Percentiles rank a stretch among this genome's conserved stretches.
Evolutionary conservation across 2,113 vertebrate genomes (phyloP).

Genomic region (Mesocricetus auratus): DNA sequence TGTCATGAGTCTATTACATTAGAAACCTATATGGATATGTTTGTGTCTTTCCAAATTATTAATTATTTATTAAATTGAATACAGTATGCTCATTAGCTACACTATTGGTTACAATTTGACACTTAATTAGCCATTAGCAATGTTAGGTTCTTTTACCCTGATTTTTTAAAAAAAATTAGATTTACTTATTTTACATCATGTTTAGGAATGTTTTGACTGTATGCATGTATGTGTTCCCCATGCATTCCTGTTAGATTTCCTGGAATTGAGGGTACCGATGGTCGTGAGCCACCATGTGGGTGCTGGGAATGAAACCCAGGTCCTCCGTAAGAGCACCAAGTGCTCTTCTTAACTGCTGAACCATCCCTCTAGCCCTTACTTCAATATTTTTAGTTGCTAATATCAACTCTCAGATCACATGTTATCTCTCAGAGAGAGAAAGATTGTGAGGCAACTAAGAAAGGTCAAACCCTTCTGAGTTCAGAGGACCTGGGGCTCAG

Average conservation of each 20-base stretch:
- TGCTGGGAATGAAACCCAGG: neutral
- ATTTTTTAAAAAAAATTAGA: neutral
- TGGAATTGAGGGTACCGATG: neutral
- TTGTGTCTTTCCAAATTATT: neutral
- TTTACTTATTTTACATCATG: neutral
- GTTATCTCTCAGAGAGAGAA: neutral
- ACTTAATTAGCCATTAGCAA: neutral
- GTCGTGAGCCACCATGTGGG: neutral
- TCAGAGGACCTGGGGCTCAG: neutral
- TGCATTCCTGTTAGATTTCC: neutral
- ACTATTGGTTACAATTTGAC: neutral
- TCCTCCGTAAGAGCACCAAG: neutral
- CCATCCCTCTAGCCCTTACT: neutral
- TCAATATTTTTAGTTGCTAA: neutral
- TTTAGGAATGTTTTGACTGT: neutral
- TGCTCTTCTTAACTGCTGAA: neutral
- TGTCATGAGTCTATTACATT: neutral
- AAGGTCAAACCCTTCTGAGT: neutral
- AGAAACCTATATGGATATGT: neutral
- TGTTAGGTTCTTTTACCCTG: neutral
- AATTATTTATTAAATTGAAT: neutral
- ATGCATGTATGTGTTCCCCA: neutral
- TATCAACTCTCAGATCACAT: neutral
- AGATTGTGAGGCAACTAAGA: no score
- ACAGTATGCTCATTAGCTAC: neutral